phyloP scores from a whole-genome alignment of 2,888 invertebrate genomes.

The Biston stratarius region DNA sequence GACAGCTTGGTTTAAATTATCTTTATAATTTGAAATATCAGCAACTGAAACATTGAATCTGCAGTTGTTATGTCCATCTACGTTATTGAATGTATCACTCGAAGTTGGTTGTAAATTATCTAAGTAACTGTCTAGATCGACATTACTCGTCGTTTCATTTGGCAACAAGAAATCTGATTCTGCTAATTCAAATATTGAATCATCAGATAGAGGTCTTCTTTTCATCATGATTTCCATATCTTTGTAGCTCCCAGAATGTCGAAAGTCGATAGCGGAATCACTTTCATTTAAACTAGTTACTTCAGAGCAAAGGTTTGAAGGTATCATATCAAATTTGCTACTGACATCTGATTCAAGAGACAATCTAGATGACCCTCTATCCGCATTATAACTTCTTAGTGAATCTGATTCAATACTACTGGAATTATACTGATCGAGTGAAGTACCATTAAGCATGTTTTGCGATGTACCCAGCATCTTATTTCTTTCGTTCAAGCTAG shows the following conservation, averaged over 20 bases:
- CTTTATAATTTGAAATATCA: conserved; percentile 58
- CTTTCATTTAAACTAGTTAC: conserved; percentile 74
- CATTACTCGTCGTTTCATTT: conserved; percentile 78
- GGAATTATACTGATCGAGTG: conserved; percentile 71
- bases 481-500: conserved; percentile 73
- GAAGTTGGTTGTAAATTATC: conserved; percentile 87
- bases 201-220: conserved; percentile 91
- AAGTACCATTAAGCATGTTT: conserved; percentile 64
- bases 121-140: conserved; percentile 90
- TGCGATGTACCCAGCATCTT: conserved; percentile 61
- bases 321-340: conserved; percentile 79
- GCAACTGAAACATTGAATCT: conserved; percentile 54
- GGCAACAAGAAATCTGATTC: conserved; percentile 85
- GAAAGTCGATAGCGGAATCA: conserved; percentile 85
- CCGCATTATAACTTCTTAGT: conserved; percentile 77
- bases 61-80: conserved; percentile 45
- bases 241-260: conserved; percentile 75
- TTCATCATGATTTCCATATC: conserved; percentile 88
- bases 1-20: conserved; percentile 58
- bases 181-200: conserved; percentile 90
- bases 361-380: conserved; percentile 77
- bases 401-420: conserved; percentile 79
- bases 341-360: conserved; percentile 82
- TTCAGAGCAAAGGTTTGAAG: conserved; percentile 77
- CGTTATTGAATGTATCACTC: conserved; percentile 46